phyloP scores from a whole-genome alignment of 2,113 vertebrate genomes.

The Indri indri region DNA sequence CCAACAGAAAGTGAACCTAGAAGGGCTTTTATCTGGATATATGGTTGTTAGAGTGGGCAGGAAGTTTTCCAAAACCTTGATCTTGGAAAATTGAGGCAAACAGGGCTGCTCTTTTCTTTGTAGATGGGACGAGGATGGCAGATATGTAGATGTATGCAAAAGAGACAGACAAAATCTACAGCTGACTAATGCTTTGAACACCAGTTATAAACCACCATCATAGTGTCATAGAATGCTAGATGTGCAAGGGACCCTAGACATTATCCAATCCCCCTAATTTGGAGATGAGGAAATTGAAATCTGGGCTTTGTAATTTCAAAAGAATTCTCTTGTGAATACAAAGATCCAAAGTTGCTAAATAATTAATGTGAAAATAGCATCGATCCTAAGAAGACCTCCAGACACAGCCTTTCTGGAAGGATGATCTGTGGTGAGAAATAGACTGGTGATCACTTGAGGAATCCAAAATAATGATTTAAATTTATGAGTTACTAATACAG shows the following conservation, averaged over 20 bases:
- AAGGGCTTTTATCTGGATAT: not conserved
- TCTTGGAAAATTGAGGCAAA: not conserved
- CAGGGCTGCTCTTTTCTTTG: not conserved
- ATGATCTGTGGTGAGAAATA: not conserved
- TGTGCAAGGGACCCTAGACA: not conserved
- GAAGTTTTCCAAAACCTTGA: not conserved
- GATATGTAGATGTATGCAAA: not conserved
- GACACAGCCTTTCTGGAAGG: not conserved
- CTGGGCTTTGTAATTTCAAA: not conserved
- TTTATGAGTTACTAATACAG: not conserved
- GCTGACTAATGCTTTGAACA: not conserved
- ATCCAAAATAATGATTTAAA: not conserved
- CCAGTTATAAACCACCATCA: not conserved
- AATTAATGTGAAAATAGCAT: not conserved
- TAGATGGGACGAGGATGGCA: not conserved
- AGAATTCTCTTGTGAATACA: not conserved
- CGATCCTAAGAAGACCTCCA: not conserved
- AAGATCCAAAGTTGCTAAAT: not conserved
- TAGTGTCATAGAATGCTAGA: not conserved
- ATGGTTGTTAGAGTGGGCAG: not conserved
- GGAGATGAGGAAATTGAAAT: not conserved
- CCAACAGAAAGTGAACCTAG: not conserved
- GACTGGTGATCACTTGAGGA: not conserved
- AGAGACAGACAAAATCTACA: not conserved
- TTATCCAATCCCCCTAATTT: not conserved